Evolutionary conservation across 2,113 vertebrate genomes (phyloP).

Genomic region (Vidua chalybeata): DNA sequence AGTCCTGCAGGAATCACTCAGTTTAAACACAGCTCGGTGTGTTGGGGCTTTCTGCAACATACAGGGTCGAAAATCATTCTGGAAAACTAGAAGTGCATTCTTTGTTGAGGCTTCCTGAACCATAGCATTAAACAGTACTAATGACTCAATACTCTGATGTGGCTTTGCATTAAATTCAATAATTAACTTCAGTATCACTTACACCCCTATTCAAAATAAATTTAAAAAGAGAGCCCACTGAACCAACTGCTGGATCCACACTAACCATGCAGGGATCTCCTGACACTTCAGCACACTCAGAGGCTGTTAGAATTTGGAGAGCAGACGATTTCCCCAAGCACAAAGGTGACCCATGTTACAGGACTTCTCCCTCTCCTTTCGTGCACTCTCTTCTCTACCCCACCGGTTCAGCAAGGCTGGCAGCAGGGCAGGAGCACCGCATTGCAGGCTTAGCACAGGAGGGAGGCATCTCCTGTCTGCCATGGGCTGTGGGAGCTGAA

Average conservation of each 20-base stretch:
- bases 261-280: not conserved
- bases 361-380: not conserved
- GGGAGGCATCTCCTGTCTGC: not conserved
- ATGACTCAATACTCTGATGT: not conserved
- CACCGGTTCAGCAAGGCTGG: rapidly evolving
- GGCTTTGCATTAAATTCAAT: not conserved
- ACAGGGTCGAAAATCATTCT: rapidly evolving
- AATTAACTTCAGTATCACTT: not conserved
- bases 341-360: not conserved
- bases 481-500: rapidly evolving
- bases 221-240: not conserved
- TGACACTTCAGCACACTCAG: not conserved
- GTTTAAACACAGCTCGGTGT: not conserved
- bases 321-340: not conserved
- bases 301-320: not conserved
- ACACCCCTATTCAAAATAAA: not conserved
- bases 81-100: not conserved
- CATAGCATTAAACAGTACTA: not conserved
- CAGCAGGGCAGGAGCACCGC: not conserved
- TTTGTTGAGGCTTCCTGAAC: not conserved
- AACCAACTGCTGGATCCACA: not conserved
- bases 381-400: not conserved
- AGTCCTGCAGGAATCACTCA: not conserved
- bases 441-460: not conserved
- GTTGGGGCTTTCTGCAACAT: not conserved